Base-by-base conservation (phyloP, 2,113 vertebrate genomes). In the Halcyon senegalensis region DNA sequence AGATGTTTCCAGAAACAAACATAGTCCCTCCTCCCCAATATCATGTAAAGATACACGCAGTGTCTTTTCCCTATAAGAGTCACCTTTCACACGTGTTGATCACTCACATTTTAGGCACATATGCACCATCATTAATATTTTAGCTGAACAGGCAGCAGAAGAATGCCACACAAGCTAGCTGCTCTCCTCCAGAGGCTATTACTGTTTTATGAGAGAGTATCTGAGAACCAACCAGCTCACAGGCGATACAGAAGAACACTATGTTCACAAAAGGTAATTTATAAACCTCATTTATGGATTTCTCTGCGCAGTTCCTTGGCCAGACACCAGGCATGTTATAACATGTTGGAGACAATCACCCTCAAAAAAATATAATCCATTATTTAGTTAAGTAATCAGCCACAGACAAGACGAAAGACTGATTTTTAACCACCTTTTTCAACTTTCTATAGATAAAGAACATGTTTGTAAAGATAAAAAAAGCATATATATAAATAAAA, bases 401-500 rank as follows among this genome's bases (percentile, higher is more conserved):
- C 6, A 4, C 0, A 2, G 43, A 80, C 31, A 66, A 51, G 39
- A 73, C 0, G 0, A 81, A 48, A 37, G 39, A 48, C 35, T 86
- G 28, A 74, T n/a, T 41, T 84, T 92, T 84, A 93, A 87, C 44
- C 73, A 89, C 53, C 63, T 92, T 93, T 89, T 56, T 12, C 43
- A 97, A 97, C 79, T 96, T 98, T 81, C 80, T 44, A 20, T 2
- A 81, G 80, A 79, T 76, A 92, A 73, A 92, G 60, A 97, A 84
- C 4, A 2, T 60, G 85, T 93, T 97, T 96, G 92, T 56, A 95
- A 93, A 94, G 95, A 77, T 33, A 28, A 81, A 90, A 90, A 92
- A 89, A 37, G 84, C 85, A 66, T 12, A 62, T 80, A 94, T 62
- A 97, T 18, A 94, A 90, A 97, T 84, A 97, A 95, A 96, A 96